Evolutionary conservation across 2,113 vertebrate species (phyloP), one percentile per base, ranked within the genome.

Genomic region (Marcusenius ussheri): DNA sequence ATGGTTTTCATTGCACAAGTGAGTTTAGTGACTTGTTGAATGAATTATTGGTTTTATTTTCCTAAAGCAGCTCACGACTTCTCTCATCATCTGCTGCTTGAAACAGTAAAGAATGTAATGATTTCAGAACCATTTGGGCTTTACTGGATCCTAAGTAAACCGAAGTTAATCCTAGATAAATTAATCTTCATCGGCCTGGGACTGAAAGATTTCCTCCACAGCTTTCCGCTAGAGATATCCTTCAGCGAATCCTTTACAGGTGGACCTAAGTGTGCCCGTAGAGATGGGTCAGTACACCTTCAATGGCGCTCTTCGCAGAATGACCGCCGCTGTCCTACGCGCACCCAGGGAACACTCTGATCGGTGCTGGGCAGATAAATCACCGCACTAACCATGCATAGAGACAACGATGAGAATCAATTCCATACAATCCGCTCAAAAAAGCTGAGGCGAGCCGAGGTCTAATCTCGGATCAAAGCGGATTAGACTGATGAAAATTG

Each of bases 401-500:
- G 87, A 47, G 46, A 89, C 3, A 47, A 39, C 3, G 87, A 89
- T 21, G 45, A n/a, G 66, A 88, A 84, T 39, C 84, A 89, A 83
- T 80, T 19, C 46, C 83, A 45, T 70, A 42, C 27, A 56, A 56
- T 89, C 88, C 88, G 89, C 87, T 91, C 87, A 27, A 77, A 91
- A 90, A 92, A 83, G n/a, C 80, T 74, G 80, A 35, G 74, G 17
- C 15, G 6, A 80, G 35, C 74, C 74, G 5, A 42, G 74, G 74
- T 80, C 74, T 94, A 92, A 94, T 94, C 93, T 93, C 84, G 92
- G 92, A 94, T 94, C 93, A 93, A 90, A 45, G 85, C 3, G 93
- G 88, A 89, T 93, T 77, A 88, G 83, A 90, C 90, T 87, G 91
- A 93, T 87, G 90, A 74, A 94, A 94, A 92, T 86, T 11, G 89